phyloP scores from a whole-genome alignment of 2,113 vertebrate genomes.

The Dicaeum eximium region DNA sequence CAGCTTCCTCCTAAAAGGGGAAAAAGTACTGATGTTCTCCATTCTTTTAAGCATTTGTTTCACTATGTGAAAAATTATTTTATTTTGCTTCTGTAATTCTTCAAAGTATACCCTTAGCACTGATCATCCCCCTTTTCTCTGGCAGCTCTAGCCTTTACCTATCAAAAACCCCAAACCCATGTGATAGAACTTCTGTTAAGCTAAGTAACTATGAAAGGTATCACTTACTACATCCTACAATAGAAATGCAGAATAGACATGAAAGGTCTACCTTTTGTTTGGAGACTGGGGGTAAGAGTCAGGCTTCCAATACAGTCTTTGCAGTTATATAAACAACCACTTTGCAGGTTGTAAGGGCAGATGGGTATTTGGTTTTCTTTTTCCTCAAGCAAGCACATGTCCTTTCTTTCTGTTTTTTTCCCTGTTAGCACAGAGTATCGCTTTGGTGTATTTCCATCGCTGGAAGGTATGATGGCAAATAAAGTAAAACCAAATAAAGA shows the following conservation, averaged over 20 bases:
- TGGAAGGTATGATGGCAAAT: not conserved
- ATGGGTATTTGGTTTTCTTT: not conserved
- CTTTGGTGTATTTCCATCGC: not conserved
- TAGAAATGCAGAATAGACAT: not conserved
- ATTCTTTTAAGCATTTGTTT: not conserved
- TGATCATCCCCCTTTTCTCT: not conserved
- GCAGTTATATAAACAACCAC: not conserved
- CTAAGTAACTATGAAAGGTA: not conserved
- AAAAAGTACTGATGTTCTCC: not conserved
- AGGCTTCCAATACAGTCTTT: not conserved
- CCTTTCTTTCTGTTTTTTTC: not conserved
- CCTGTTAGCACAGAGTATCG: not conserved
- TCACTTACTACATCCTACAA: not conserved
- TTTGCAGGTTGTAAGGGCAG: not conserved
- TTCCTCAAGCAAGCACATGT: fast-evolving
- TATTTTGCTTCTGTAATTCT: not conserved
- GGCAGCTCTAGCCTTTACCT: not conserved
- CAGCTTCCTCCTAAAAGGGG: not conserved
- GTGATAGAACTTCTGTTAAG: not conserved
- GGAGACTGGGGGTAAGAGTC: fast-evolving
- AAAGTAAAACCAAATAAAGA: not conserved
- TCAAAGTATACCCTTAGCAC: not conserved
- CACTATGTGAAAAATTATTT: not conserved
- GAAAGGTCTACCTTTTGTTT: not conserved
- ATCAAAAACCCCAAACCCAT: not conserved